These are phyloP conservation scores for Pteronotus mesoamericanus DNA, from an alignment of 2,797 vertebrate genomes.

Conservation along the genomic window DNA sequence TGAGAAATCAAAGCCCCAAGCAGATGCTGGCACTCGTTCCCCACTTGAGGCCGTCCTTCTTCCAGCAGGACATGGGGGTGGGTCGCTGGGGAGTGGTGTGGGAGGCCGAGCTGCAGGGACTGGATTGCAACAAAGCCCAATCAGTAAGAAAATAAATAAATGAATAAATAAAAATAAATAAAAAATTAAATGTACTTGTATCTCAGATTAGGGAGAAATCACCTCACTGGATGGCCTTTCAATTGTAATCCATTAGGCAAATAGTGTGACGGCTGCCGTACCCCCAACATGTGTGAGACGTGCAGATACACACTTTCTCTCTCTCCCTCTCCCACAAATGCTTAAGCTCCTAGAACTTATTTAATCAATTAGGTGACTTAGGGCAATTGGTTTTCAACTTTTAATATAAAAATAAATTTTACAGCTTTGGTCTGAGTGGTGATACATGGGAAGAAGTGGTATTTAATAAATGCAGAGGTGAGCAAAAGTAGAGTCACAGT, in stretches of 20 bases:
- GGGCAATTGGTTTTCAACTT: neutral
- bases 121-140: neutral
- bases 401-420: conserved; percentile 10
- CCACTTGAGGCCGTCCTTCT: neutral
- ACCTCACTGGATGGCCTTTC: neutral
- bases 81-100: neutral
- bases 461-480: neutral
- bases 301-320: no score
- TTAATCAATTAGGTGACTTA: neutral
- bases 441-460: neutral
- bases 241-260: neutral
- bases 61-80: neutral
- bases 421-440: neutral
- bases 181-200: neutral
- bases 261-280: neutral
- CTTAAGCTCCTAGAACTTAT: neutral
- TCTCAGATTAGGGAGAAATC: neutral
- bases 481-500: neutral
- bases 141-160: no score
- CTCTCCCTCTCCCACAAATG: neutral
- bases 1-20: conserved; percentile 48
- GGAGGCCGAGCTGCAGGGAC: neutral
- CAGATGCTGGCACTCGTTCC: conserved; percentile 18
- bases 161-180: no score
- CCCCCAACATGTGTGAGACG: neutral